Percentiles rank a stretch among this genome's conserved stretches.
Conservation (phyloP, 1,140 invertebrate genomes). For the Himalopsyche phryganea region DNA sequence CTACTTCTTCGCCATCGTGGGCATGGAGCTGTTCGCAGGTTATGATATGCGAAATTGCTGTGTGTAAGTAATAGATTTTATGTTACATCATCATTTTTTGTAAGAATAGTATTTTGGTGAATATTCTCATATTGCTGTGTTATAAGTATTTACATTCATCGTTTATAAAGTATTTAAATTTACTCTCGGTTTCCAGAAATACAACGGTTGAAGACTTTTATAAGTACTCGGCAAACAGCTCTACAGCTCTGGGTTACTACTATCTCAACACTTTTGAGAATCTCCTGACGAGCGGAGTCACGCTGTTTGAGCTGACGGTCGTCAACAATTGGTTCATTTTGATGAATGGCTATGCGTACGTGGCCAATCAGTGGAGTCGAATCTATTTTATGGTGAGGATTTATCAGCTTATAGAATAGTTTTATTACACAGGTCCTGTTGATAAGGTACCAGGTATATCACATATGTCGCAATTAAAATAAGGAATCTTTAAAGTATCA, state of each 20-base stretch:
- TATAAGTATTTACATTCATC: background rate
- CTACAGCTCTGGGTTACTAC: constrained; percentile 73
- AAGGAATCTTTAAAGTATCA: too few species aligned
- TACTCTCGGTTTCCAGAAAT: constrained; percentile 73
- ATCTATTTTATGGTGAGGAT: constrained; percentile 76
- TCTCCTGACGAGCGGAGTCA: constrained; percentile 70
- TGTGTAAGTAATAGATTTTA: constrained; percentile 70
- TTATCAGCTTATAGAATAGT: too few species aligned
- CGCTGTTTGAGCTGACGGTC: constrained; percentile 86
- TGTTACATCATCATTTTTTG: background rate
- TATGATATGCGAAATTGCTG: constrained; percentile 80
- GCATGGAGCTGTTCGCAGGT: constrained; percentile 83
- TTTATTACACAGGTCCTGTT: too few species aligned
- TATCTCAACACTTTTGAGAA: constrained; percentile 86
- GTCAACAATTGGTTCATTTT: constrained; percentile 90
- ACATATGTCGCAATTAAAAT: too few species aligned
- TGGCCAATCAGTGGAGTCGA: constrained; percentile 64
- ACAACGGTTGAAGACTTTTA: constrained; percentile 84
- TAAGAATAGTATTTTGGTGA: too few species aligned
- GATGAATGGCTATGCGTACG: constrained; percentile 84
- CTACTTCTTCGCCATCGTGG: constrained; percentile 88
- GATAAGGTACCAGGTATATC: too few species aligned
- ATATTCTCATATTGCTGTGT: background rate
- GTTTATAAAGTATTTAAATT: too few species aligned
- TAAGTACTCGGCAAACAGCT: constrained; percentile 63